Conservation (phyloP, 2,113 vertebrate species). For the Austrofundulus limnaeus region DNA sequence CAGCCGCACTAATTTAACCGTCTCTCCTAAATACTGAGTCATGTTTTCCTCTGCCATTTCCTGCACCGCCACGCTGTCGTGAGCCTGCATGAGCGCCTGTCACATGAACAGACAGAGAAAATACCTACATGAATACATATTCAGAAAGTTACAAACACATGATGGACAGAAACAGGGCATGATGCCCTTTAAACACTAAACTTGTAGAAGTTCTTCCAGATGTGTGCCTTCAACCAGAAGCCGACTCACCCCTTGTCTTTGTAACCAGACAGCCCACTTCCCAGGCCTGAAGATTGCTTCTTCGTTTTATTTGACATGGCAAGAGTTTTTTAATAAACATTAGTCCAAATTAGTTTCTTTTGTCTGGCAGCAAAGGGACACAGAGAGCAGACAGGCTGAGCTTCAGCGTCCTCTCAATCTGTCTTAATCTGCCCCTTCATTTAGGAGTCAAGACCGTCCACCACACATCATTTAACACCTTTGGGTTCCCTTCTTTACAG, state of each 20-base stretch:
- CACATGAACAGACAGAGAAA: slow-evolving; percentile 22
- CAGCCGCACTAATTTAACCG: slow-evolving; percentile 92
- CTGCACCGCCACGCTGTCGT: slow-evolving; percentile 91
- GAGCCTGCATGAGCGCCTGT: slow-evolving; percentile 91
- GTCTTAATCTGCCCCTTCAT: slow-evolving; percentile 61
- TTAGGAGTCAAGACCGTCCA: slow-evolving; percentile 54
- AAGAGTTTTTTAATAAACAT: slow-evolving; percentile 58
- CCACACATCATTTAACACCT: slow-evolving; percentile 62
- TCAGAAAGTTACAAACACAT: slow-evolving; percentile 19
- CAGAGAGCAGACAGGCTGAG: slow-evolving; percentile 42
- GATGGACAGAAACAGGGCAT: slow-evolving; percentile 24
- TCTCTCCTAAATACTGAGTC: slow-evolving; percentile 87
- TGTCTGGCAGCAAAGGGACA: slow-evolving; percentile 45
- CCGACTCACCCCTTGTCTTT: not conserved
- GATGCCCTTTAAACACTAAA: not conserved
- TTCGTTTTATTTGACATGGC: slow-evolving; percentile 61
- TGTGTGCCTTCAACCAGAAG: slow-evolving; percentile 32
- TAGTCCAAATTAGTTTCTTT: slow-evolving; percentile 52
- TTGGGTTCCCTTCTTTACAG: slow-evolving; percentile 14
- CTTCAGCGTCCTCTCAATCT: slow-evolving; percentile 52
- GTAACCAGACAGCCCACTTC: slow-evolving; percentile 40
- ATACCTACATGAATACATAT: not conserved
- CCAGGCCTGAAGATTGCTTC: slow-evolving; percentile 41
- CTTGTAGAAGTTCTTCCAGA: slow-evolving; percentile 4
- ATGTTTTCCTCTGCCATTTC: slow-evolving; percentile 86